Evolutionary conservation across 1,140 invertebrate species (phyloP).

Genomic region (Penaeus indicus): DNA sequence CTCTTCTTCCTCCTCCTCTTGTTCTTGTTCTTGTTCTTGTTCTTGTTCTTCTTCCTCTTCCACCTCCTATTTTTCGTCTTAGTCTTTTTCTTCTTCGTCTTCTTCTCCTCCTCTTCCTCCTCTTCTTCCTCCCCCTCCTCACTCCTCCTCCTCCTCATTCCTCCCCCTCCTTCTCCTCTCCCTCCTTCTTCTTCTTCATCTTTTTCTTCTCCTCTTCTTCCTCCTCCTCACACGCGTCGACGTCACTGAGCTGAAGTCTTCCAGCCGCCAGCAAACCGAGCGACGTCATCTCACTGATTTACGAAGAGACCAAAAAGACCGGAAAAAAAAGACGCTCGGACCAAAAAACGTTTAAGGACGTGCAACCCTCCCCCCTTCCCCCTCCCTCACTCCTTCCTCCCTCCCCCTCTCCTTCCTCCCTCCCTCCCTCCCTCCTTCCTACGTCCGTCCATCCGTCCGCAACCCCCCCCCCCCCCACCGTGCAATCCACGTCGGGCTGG

Average conservation of each 20-base stretch:
- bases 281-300: too few relatives aligned
- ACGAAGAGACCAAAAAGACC: too few relatives aligned
- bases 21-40: neutral
- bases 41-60: neutral
- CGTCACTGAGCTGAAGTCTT: too few relatives aligned
- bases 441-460: neutral
- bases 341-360: too few relatives aligned
- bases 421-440: neutral
- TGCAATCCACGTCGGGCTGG: neutral
- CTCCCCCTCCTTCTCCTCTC: too few relatives aligned
- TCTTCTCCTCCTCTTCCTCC: neutral
- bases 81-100: neutral
- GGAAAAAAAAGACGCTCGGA: too few relatives aligned
- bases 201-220: too few relatives aligned
- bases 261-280: too few relatives aligned
- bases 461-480: neutral
- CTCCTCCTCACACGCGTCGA: too few relatives aligned
- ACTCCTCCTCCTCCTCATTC: neutral
- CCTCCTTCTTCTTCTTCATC: neutral
- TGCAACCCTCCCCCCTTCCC: too few relatives aligned
- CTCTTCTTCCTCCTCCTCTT: neutral
- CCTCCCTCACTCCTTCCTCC: too few relatives aligned
- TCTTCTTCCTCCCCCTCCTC: neutral
- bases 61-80: neutral
- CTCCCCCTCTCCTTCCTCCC: too few relatives aligned